These are phyloP conservation scores for Monopterus albus DNA, from an alignment of 2,113 vertebrate species.

Conservation along the genomic window DNA sequence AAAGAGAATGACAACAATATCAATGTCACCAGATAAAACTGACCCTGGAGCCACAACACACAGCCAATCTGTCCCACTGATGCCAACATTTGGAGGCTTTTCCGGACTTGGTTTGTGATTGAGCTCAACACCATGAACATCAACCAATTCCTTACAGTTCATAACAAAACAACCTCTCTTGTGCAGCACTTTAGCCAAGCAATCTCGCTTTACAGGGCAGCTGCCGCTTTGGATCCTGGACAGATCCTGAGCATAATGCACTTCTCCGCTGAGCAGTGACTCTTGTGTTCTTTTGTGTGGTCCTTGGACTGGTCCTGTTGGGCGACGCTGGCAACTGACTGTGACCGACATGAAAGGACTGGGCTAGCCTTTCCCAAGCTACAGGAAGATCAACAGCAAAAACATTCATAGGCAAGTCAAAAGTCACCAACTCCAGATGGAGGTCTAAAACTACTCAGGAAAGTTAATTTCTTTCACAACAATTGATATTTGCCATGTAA, in stretches of 20 bases:
- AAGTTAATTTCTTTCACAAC: conserved; percentile 1
- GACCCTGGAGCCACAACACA: conserved; percentile 35
- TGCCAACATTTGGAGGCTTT: conserved; percentile 17
- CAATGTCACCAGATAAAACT: conserved; percentile 40
- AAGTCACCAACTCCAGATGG: not conserved
- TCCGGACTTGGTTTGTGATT: conserved; percentile 2
- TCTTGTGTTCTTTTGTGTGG: conserved; percentile 60
- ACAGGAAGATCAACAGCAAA: conserved; percentile 48
- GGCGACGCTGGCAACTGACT: conserved; percentile 49
- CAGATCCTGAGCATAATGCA: conserved; percentile 68
- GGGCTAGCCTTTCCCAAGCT: conserved; percentile 32
- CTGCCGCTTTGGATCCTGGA: conserved; percentile 70
- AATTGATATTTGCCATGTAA: not conserved
- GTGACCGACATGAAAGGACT: conserved; percentile 49
- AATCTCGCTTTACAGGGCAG: conserved; percentile 45
- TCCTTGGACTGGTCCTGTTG: conserved; percentile 31
- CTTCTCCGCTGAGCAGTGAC: conserved; percentile 53
- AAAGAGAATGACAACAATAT: conserved; percentile 31
- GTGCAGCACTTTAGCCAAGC: conserved; percentile 21
- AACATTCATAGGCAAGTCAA: conserved; percentile 12
- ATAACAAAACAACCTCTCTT: conserved; percentile 40
- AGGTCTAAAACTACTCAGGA: conserved; percentile 6
- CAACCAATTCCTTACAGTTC: conserved; percentile 15
- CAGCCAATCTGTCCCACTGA: conserved; percentile 40
- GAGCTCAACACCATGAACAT: conserved; percentile 16